Conservation (phyloP, 92 coral and sea anemone genomes). For the Porites cylindrica region DNA sequence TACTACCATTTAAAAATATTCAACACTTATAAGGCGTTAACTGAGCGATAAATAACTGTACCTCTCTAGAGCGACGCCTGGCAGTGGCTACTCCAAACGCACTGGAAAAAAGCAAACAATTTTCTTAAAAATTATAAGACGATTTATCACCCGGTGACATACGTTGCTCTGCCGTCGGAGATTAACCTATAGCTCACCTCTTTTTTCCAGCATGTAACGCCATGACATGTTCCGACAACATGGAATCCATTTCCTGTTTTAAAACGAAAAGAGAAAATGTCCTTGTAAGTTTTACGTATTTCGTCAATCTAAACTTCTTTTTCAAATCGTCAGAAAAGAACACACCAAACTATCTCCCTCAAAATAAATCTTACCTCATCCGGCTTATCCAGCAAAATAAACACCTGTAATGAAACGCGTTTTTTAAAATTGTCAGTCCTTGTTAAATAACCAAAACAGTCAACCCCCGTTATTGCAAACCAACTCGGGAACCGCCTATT, state of each 20-base stretch:
- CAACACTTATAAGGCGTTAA: too few relatives aligned
- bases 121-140: not conserved
- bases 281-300: too few relatives aligned
- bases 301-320: too few relatives aligned
- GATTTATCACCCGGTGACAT: too few relatives aligned
- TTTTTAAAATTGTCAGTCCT: not conserved
- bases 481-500: too few relatives aligned
- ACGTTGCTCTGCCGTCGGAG: not conserved
- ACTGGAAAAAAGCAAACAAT: not conserved
- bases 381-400: slow-evolving; percentile 93
- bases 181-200: slow-evolving; percentile 47
- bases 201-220: slow-evolving; percentile 97
- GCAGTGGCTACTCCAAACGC: slow-evolving; percentile 74
- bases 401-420: slow-evolving; percentile 72
- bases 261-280: not conserved
- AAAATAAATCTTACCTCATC: slow-evolving; percentile 80
- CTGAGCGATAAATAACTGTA: slow-evolving; percentile 7
- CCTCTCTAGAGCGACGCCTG: slow-evolving; percentile 77
- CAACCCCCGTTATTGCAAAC: too few relatives aligned
- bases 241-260: slow-evolving; percentile 92
- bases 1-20: too few relatives aligned
- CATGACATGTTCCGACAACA: slow-evolving; percentile 99
- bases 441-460: too few relatives aligned
- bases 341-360: not conserved
- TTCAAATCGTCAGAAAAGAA: not conserved